Percentiles rank a stretch among this genome's conserved stretches.
Evolutionary conservation across 1,140 invertebrate species (phyloP).

Genomic region (Eriosoma lanigerum): DNA sequence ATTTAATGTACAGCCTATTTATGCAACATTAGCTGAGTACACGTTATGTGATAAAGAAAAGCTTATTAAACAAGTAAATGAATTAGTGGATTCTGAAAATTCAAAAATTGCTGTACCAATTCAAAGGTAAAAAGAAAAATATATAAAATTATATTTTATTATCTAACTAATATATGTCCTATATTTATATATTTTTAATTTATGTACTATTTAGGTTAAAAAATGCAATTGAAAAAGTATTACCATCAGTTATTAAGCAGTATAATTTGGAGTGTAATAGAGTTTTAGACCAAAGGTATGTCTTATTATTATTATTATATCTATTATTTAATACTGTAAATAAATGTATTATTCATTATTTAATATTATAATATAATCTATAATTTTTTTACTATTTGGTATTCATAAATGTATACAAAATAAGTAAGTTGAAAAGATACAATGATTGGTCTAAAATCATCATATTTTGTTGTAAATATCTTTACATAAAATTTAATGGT

Average conservation of each 20-base stretch:
- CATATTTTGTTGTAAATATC: too few species aligned
- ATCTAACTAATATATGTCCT: background rate
- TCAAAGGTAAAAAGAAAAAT: slow-evolving; percentile 9
- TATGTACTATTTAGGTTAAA: slow-evolving; percentile 26
- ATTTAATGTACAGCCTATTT: slow-evolving; percentile 32
- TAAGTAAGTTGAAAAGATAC: too few species aligned
- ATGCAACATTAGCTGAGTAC: slow-evolving; percentile 11
- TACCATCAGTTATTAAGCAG: slow-evolving; percentile 30
- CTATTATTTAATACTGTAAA: too few species aligned
- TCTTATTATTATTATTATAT: too few species aligned
- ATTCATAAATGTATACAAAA: too few species aligned
- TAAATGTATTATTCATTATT: too few species aligned
- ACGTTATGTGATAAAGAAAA: slow-evolving; percentile 42
- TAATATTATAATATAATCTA: too few species aligned
- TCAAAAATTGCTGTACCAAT: slow-evolving; percentile 30
- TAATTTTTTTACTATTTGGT: too few species aligned
- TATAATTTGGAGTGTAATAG: slow-evolving; percentile 23
- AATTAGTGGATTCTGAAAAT: slow-evolving; percentile 27
- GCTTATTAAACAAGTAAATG: slow-evolving; percentile 32
- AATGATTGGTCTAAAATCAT: too few species aligned
- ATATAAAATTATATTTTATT: background rate
- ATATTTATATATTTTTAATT: background rate
- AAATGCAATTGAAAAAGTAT: slow-evolving; percentile 17
- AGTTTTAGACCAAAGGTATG: slow-evolving; percentile 28
- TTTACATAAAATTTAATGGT: too few species aligned